Evolutionary conservation across 2,797 vertebrate genomes (phyloP).

Genomic region (Petrocephalus sullivani): DNA sequence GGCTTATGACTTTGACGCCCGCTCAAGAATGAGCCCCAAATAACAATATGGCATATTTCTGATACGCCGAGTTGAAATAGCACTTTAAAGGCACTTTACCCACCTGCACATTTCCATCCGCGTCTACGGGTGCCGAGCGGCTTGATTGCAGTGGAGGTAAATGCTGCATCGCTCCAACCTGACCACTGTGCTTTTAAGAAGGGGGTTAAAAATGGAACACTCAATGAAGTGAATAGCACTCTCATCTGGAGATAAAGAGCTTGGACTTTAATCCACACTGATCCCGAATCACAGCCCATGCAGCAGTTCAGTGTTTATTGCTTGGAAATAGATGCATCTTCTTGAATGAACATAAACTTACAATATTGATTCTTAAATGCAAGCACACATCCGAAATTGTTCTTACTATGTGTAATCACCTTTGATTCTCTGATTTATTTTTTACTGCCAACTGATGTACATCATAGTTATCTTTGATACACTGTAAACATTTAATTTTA

Average conservation of each 20-base stretch:
- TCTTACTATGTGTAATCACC: neutral
- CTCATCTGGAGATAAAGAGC: slow-evolving; percentile 25
- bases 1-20: slow-evolving; percentile 18
- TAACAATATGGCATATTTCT: slow-evolving; percentile 1
- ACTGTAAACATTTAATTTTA: neutral
- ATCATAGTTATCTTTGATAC: neutral
- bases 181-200: neutral
- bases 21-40: slow-evolving; percentile 20
- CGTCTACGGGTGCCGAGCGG: neutral
- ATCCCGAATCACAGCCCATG: slow-evolving; percentile 19
- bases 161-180: neutral
- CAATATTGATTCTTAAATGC: neutral
- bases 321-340: neutral
- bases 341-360: slow-evolving; percentile 6
- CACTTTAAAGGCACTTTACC: slow-evolving; percentile 11
- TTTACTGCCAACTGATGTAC: neutral
- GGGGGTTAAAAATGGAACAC: slow-evolving; percentile 16
- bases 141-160: neutral
- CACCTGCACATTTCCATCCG: neutral
- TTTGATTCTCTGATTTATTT: neutral
- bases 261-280: slow-evolving; percentile 27
- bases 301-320: slow-evolving; percentile 22
- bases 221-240: slow-evolving; percentile 17
- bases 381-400: neutral
- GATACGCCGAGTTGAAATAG: neutral